Conservation (phyloP, 2,888 invertebrate genomes). For the Acanthosepion pharaonis region DNA sequence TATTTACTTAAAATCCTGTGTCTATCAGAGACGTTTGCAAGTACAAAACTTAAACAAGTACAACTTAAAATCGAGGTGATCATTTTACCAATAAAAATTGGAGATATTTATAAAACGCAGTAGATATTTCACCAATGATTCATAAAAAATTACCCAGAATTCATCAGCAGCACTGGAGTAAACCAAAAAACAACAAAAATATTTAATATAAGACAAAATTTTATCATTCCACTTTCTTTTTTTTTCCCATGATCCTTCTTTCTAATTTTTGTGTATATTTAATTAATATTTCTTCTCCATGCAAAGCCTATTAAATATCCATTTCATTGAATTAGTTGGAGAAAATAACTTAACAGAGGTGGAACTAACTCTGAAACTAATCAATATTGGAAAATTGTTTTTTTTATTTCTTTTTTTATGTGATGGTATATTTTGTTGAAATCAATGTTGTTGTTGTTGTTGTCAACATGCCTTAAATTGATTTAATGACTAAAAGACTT, state of each 20-base stretch:
- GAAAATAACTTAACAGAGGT: background rate
- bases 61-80: too few relatives aligned
- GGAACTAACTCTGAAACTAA: background rate
- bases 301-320: background rate
- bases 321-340: background rate
- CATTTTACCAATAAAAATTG: too few relatives aligned
- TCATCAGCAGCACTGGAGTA: background rate
- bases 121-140: background rate
- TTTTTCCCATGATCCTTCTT: background rate
- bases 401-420: background rate
- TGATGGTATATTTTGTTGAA: slow-evolving; percentile 2
- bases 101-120: too few relatives aligned
- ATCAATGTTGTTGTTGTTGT: background rate
- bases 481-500: too few relatives aligned
- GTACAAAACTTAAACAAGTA: too few relatives aligned
- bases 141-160: background rate
- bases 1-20: too few relatives aligned
- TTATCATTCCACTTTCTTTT: background rate
- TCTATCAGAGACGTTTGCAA: too few relatives aligned
- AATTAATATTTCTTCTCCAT: background rate
- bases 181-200: background rate
- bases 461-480: background rate
- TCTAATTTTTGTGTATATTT: background rate
- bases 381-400: background rate
- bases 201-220: background rate